Evolutionary conservation across 1,140 invertebrate genomes (phyloP).

Genomic region (Drosophila hydei): DNA sequence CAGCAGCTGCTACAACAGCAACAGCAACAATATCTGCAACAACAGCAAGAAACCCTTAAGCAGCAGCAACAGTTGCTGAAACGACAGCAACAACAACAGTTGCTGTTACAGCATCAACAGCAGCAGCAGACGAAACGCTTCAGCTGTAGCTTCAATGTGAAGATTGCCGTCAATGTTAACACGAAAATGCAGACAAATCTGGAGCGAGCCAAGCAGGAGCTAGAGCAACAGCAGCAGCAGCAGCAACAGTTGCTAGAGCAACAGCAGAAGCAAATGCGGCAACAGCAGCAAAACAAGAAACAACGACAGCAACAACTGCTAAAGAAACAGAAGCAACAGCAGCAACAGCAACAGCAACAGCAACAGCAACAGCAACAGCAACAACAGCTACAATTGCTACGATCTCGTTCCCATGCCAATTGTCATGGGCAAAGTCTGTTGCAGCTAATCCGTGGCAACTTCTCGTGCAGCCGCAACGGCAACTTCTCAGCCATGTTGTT

Average conservation of each 20-base stretch:
- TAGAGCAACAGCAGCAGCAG: no score
- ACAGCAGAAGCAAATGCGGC: no score
- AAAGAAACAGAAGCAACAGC: no score
- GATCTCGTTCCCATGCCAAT: neutral
- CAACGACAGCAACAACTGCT: no score
- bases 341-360: no score
- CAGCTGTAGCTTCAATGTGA: conserved; percentile 71
- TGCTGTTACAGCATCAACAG: conserved; percentile 15
- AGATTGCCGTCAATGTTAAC: conserved; percentile 74
- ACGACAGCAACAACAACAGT: conserved; percentile 20
- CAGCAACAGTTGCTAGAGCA: no score
- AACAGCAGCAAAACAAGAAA: no score
- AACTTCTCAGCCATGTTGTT: conserved; percentile 57
- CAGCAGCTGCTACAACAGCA: no score
- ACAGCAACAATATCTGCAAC: neutral
- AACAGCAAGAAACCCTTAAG: no score
- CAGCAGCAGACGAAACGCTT: conserved; percentile 41
- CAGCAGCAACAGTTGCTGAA: conserved; percentile 11
- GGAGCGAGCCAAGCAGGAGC: neutral
- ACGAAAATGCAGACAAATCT: conserved; percentile 60
- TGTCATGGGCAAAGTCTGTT: conserved; percentile 9
- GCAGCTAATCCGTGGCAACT: conserved; percentile 28
- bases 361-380: neutral
- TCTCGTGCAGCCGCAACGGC: conserved; percentile 30
- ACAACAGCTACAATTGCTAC: neutral